A percentile compares a stretch with the other conserved stretches of the same genome.
Evolutionary conservation across 1,140 invertebrate species (phyloP).

Genomic region (Macrostomum lignano): DNA sequence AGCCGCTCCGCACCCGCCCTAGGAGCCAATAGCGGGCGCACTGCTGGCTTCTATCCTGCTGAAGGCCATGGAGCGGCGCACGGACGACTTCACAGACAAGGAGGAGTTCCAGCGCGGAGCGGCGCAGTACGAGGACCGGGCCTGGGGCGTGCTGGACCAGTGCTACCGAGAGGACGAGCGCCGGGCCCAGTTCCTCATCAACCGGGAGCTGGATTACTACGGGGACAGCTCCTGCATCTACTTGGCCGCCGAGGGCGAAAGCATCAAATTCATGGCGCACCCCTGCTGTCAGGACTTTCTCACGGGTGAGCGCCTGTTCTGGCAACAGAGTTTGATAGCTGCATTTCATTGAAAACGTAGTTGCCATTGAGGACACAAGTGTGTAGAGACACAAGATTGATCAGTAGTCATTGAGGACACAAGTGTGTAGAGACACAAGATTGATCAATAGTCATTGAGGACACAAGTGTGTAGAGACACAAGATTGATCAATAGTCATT

Average conservation of each 20-base stretch:
- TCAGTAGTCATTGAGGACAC: too few relatives aligned
- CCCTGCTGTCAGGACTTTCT: constrained; percentile 7
- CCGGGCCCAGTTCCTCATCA: constrained; percentile 16
- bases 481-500: too few relatives aligned
- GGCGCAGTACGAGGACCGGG: constrained; percentile 1
- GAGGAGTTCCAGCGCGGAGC: neutral
- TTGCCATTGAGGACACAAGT: too few relatives aligned
- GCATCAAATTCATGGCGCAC: constrained; percentile 6
- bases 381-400: too few relatives aligned
- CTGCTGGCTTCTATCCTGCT: constrained; percentile 17
- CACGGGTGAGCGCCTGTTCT: too few relatives aligned
- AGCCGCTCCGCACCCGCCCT: too few relatives aligned
- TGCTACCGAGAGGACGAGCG: constrained; percentile 20
- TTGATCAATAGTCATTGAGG: too few relatives aligned
- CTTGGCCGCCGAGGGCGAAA: constrained; percentile 4
- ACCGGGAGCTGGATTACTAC: constrained; percentile 11
- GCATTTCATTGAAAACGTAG: too few relatives aligned
- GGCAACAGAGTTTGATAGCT: too few relatives aligned
- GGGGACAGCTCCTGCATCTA: constrained; percentile 4
- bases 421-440: too few relatives aligned
- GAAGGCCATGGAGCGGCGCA: constrained; percentile 10
- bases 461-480: too few relatives aligned
- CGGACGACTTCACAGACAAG: constrained; percentile 6
- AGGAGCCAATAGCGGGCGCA: constrained; percentile 20
- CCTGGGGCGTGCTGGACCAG: constrained; percentile 16